Percentiles rank a stretch among this genome's conserved stretches.
These are phyloP conservation scores for Myiotriccus ornatus DNA, from an alignment of 2,797 vertebrate species.

Conservation along the genomic window DNA sequence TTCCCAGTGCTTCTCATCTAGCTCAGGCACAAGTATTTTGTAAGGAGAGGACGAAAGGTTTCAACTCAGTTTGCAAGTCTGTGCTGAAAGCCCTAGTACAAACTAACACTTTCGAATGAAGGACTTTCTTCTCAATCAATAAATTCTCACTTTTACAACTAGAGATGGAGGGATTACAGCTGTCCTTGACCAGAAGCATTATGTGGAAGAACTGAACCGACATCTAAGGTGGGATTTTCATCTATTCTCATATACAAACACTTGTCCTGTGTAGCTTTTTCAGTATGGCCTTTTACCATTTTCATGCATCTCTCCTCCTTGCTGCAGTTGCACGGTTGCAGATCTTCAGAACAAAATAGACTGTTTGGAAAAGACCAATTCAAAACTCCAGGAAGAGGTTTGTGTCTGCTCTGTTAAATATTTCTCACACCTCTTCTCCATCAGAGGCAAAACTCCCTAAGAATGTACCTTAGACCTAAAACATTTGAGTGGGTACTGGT, in stretches of 20 bases:
- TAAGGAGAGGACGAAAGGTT: background rate
- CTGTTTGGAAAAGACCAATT: conserved; percentile 93
- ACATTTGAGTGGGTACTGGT: background rate
- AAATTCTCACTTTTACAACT: conserved; percentile 40
- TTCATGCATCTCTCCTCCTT: background rate
- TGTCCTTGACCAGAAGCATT: conserved; percentile 98
- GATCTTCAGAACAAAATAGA: conserved; percentile 97
- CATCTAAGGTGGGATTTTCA: conserved; percentile 82
- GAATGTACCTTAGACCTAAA: background rate
- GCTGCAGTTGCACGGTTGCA: conserved; percentile 87
- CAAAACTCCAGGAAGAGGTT: conserved; percentile 97
- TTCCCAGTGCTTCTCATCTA: background rate
- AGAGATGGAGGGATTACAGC: conserved; percentile 91
- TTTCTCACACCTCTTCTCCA: background rate
- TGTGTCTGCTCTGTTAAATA: conserved; percentile 16
- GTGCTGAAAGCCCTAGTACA: background rate
- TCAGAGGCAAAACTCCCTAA: background rate
- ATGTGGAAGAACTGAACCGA: conserved; percentile 95
- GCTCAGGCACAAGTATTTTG: background rate
- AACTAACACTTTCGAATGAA: background rate
- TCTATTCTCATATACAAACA: background rate
- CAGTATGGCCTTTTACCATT: background rate
- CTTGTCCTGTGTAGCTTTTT: background rate
- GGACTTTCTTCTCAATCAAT: background rate
- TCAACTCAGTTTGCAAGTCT: background rate